These are phyloP conservation scores for Neotoma lepida DNA, from an alignment of 2,113 vertebrate species.

Conservation along the genomic window DNA sequence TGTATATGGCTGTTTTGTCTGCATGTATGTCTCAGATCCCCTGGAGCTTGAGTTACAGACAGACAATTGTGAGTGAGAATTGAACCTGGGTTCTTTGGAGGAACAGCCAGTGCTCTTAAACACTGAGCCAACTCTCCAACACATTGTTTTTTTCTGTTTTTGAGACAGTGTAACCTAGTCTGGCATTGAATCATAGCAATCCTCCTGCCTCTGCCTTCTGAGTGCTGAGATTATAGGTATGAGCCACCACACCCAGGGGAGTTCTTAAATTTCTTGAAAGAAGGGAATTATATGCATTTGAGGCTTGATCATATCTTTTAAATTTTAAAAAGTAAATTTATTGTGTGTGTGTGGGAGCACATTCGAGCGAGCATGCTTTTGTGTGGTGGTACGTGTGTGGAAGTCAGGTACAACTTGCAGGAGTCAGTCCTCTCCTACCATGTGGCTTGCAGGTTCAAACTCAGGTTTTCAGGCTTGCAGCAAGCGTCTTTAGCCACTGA, in stretches of 20 bases:
- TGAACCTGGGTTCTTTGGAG: neutral
- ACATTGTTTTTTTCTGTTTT: neutral
- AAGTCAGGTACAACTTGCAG: neutral
- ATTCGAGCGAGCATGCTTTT: neutral
- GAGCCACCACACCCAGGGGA: neutral
- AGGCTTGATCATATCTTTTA: neutral
- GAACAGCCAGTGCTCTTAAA: neutral
- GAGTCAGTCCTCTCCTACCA: neutral
- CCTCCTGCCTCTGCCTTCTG: neutral
- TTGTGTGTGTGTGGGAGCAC: neutral
- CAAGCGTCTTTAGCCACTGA: no score
- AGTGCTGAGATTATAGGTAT: neutral
- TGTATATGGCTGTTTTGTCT: neutral
- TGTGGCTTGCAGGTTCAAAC: neutral
- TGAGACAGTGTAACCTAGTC: neutral
- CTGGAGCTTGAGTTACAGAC: neutral
- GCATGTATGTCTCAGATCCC: neutral
- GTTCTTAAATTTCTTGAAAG: constrained; percentile 32
- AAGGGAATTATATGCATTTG: constrained; percentile 15
- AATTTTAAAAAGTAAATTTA: neutral
- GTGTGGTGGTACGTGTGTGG: neutral
- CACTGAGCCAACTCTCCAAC: neutral
- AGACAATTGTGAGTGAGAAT: neutral
- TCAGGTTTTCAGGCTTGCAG: neutral
- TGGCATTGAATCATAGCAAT: neutral